A percentile compares a stretch with the other conserved stretches of the same genome.
Evolutionary conservation across 1,140 invertebrate genomes (phyloP).

Genomic region (Ips nitidus): DNA sequence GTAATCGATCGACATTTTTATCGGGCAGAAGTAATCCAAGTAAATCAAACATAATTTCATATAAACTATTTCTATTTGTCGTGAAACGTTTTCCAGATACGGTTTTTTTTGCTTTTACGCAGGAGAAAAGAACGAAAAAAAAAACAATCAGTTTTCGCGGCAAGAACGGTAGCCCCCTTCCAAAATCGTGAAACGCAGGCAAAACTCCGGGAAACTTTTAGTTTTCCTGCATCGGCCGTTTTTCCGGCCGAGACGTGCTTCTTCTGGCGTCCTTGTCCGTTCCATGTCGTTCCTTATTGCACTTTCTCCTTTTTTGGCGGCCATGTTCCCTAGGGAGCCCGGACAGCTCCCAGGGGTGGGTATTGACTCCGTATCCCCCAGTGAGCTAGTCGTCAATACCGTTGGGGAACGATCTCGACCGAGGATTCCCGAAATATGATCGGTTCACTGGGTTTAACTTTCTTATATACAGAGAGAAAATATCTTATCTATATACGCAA

Average conservation of each 20-base stretch:
- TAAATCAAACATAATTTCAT: not conserved
- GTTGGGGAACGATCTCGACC: conserved; percentile 45
- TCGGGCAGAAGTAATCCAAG: not conserved
- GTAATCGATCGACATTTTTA: conserved; percentile 17
- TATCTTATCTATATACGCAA: too few relatives aligned
- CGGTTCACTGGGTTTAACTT: conserved; percentile 18
- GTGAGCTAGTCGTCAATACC: conserved; percentile 52
- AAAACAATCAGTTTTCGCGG: not conserved
- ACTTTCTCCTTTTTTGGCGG: conserved; percentile 30
- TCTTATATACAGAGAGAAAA: not conserved
- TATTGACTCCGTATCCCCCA: conserved; percentile 50
- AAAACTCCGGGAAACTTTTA: conserved; percentile 16
- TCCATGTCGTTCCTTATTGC: conserved; percentile 17
- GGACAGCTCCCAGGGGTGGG: conserved; percentile 49
- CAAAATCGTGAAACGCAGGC: conserved; percentile 17
- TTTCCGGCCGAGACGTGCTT: conserved; percentile 26
- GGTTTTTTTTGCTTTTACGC: too few relatives aligned
- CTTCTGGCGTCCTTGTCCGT: conserved; percentile 18
- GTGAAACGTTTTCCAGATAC: not conserved
- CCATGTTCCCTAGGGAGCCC: conserved; percentile 43
- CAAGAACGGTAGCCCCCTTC: not conserved
- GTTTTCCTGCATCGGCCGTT: conserved; percentile 22
- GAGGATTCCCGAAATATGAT: conserved; percentile 26
- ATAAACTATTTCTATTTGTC: not conserved
- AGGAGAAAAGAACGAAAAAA: not conserved